Base-by-base conservation (phyloP, 2,797 vertebrate species). In the Syngnathus acus region DNA sequence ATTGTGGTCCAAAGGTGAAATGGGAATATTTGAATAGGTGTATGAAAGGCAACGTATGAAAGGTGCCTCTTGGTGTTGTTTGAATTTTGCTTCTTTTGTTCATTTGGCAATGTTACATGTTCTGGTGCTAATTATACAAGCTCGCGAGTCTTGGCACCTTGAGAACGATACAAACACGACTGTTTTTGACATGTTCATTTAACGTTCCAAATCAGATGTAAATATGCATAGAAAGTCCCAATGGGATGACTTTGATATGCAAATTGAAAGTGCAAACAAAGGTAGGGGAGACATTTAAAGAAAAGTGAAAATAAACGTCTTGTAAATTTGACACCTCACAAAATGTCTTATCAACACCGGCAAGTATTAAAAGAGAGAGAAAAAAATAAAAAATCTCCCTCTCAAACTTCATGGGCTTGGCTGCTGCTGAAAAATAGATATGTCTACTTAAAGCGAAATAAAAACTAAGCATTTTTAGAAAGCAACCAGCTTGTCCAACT, bases 131-230 rank as follows among this genome's bases (percentile, higher is more conserved):
- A 90, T 89, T 89, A 90, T 87, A 89, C 89, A 88, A 85, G 84
- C 82, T 72, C 85, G 85, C 81, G 80, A 84, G 79, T 76, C 81
- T 72, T 84, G 79, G 76, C 77, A 70, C 82, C 80, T 79, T 85
- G 80, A 84, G 77, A 82, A 84, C 81, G 78, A 57, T 17, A 78
- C 84, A 87, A 82, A 83, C 78, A 86, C 85, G 73, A 89, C 86
- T 82, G 78, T 88, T 90, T 90, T 89, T 90, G 89, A 90, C 89
- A 89, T 87, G 84, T 90, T 90, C 88, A 90, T 90, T 90, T 90
- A 89, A 90, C 89, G 89, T 89, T 89, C 86, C 84, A 89, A 90
- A 91, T 90, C 88, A 89, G 81, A 90, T 91, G 89, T 91, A 90
- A 90, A 91, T 91, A 90, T 91, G 90, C 90, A 89, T 89, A 90